Conservation (phyloP, 2,113 vertebrate species). For the Daboia siamensis region DNA sequence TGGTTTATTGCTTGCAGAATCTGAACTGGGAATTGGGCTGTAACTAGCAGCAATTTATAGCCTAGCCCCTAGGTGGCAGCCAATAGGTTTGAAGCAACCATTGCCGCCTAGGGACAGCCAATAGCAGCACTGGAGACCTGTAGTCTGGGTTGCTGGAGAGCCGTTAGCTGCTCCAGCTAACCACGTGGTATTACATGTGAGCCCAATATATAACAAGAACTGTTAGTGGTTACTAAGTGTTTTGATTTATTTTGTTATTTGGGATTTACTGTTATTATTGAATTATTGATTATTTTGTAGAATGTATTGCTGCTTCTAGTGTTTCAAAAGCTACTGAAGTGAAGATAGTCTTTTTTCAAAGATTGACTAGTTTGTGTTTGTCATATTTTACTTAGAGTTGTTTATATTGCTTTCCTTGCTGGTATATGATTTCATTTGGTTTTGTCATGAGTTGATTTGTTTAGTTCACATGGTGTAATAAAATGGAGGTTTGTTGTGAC, state of each 20-base stretch:
- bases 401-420: background rate
- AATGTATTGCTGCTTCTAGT: background rate
- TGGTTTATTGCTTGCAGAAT: too few relatives aligned
- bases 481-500: too few relatives aligned
- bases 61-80: too few relatives aligned
- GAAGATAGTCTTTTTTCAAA: background rate
- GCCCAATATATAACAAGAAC: too few relatives aligned
- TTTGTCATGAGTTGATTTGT: background rate
- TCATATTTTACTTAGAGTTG: background rate
- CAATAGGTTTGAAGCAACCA: too few relatives aligned
- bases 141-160: too few relatives aligned
- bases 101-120: too few relatives aligned
- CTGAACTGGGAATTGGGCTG: too few relatives aligned
- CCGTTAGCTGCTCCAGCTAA: too few relatives aligned
- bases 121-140: too few relatives aligned
- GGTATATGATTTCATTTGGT: background rate
- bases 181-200: too few relatives aligned
- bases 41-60: too few relatives aligned
- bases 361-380: background rate
- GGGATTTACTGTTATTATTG: background rate
- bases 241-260: background rate
- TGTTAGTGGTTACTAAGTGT: background rate
- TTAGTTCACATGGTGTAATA: background rate
- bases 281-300: background rate
- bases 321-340: background rate